These are phyloP conservation scores for Lycodopsis pacificus DNA, from an alignment of 2,797 vertebrate genomes.

Conservation along the genomic window DNA sequence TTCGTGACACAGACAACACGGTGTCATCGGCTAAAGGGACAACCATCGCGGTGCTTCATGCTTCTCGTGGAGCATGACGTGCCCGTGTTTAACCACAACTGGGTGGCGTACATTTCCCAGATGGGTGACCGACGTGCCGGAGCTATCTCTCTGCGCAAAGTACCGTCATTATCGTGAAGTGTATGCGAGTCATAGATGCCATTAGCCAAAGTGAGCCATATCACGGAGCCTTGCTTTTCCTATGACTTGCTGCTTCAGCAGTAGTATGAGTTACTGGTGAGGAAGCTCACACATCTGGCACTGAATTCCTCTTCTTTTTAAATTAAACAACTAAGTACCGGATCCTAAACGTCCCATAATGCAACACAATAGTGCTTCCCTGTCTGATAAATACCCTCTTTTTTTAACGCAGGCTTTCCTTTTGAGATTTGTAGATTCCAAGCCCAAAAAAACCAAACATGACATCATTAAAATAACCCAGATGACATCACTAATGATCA, in stretches of 20 bases:
- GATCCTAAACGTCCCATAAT: background rate
- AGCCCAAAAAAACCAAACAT: background rate
- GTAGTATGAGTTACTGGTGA: background rate
- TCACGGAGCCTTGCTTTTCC: constrained; percentile 6
- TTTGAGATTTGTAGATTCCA: background rate
- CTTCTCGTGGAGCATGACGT: constrained; percentile 14
- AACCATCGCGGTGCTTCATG: background rate
- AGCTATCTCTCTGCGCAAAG: constrained; percentile 21
- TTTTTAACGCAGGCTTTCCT: constrained; percentile 4
- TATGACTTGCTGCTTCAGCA: background rate
- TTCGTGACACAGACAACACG: background rate
- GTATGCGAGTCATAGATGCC: background rate
- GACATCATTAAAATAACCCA: background rate
- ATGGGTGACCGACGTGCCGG: background rate
- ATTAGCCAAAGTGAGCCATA: constrained; percentile 40
- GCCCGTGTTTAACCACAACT: constrained; percentile 27
- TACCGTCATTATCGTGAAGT: constrained; percentile 51
- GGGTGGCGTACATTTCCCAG: background rate
- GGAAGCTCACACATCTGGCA: background rate
- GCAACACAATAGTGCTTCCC: background rate
- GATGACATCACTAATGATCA: constrained; percentile 14
- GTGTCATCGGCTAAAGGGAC: constrained; percentile 39
- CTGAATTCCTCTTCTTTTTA: background rate
- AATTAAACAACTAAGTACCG: background rate
- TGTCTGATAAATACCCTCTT: background rate